These are phyloP conservation scores for Syngnathus scovelli DNA, from an alignment of 2,113 vertebrate species.

Conservation along the genomic window DNA sequence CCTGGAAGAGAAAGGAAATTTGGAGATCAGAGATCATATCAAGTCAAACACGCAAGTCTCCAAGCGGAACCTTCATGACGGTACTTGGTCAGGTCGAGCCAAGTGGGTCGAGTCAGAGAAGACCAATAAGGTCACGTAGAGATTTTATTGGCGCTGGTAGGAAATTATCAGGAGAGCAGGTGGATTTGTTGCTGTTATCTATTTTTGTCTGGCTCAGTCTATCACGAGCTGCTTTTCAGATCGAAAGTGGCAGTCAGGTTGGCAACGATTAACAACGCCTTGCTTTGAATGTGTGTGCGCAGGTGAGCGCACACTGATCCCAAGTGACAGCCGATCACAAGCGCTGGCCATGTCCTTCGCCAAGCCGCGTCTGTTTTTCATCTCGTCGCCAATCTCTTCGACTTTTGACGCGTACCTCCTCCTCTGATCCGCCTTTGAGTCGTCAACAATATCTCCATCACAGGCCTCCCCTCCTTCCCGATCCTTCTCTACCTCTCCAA, in stretches of 20 bases:
- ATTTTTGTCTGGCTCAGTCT: constrained; percentile 17
- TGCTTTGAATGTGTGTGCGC: constrained; percentile 10
- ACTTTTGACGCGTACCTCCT: constrained; percentile 24
- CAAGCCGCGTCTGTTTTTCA: constrained; percentile 27
- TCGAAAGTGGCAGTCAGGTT: constrained; percentile 5
- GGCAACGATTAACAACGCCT: constrained; percentile 20
- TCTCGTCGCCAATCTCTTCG: constrained; percentile 17
- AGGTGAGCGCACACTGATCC: constrained; percentile 23
- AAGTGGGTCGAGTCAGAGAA: no score
- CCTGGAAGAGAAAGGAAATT: no score
- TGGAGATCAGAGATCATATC: no score
- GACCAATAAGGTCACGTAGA: no score
- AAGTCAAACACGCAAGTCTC: no score
- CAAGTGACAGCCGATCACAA: constrained; percentile 45
- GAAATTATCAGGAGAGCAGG: background rate
- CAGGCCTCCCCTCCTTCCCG: background rate
- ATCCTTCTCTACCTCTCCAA: constrained; percentile 26
- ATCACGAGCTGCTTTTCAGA: constrained; percentile 5
- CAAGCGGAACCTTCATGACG: no score
- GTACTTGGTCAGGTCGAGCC: no score
- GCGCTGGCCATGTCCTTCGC: constrained; percentile 27
- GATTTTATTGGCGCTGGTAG: no score
- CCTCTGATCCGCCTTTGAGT: constrained; percentile 53
- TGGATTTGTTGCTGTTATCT: constrained; percentile 24
- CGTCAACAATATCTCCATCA: constrained; percentile 48